Evolutionary conservation across 2,113 vertebrate genomes (phyloP).

Genomic region (Neofelis nebulosa): DNA sequence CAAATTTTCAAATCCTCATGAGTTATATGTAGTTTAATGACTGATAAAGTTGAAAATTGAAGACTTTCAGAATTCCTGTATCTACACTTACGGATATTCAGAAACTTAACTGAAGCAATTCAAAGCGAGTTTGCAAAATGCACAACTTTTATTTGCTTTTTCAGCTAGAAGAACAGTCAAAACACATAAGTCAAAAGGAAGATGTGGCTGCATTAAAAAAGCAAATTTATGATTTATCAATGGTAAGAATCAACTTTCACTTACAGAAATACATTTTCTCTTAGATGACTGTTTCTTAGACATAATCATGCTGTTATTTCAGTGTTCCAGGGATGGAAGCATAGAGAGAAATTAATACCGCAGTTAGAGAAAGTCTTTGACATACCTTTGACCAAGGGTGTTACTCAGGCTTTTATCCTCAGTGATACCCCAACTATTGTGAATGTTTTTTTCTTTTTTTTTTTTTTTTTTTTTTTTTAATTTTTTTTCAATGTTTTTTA

Average conservation of each 20-base stretch:
- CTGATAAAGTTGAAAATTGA: background rate
- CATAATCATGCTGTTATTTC: background rate
- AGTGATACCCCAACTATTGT: background rate
- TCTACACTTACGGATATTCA: background rate
- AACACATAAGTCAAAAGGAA: conserved; percentile 89
- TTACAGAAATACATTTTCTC: conserved; percentile 2
- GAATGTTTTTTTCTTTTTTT: no score
- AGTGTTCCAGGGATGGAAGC: background rate
- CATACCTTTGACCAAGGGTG: background rate
- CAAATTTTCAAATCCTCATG: background rate
- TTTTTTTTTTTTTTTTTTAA: no score
- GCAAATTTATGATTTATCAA: conserved; percentile 90
- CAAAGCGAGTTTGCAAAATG: background rate
- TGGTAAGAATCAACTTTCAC: conserved; percentile 87
- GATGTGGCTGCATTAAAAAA: conserved; percentile 91
- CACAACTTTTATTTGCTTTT: conserved; percentile 59
- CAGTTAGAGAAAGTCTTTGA: conserved; percentile 5
- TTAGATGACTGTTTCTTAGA: background rate
- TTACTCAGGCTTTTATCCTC: background rate
- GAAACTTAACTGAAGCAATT: background rate
- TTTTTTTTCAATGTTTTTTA: no score
- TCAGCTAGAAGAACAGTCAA: conserved; percentile 95
- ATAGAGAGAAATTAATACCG: background rate
- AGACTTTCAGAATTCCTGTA: background rate
- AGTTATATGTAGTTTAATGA: background rate